Evolutionary conservation across 2,888 invertebrate genomes (phyloP).

Genomic region (Neoaliturus tenellus): DNA sequence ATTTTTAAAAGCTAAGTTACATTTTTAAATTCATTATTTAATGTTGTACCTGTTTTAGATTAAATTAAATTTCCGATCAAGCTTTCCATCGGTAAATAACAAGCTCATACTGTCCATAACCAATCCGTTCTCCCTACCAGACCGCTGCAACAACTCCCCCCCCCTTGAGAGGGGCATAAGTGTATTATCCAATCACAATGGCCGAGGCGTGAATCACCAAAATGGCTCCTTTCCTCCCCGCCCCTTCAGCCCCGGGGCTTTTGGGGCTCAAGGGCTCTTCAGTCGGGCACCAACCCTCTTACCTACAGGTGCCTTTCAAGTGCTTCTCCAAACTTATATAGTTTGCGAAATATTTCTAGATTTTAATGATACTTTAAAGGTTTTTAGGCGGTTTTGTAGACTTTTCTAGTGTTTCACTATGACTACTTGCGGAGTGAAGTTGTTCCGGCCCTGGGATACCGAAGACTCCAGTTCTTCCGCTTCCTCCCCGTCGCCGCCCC

Average conservation of each 20-base stretch:
- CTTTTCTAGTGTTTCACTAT: conserved; percentile 1
- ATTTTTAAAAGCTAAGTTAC: no score
- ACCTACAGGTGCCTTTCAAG: conserved; percentile 54
- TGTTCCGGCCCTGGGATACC: conserved; percentile 64
- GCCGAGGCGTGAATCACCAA: conserved; percentile 53
- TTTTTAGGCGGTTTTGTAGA: background rate
- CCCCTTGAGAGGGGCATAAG: background rate
- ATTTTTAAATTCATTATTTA: no score
- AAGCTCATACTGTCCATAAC: no score
- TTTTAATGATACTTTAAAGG: background rate
- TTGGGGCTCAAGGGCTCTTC: no score
- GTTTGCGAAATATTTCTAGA: background rate
- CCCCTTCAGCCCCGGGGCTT: conserved; percentile 30
- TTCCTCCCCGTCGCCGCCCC: conserved; percentile 52
- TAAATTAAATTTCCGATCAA: no score
- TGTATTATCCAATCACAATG: conserved; percentile 15
- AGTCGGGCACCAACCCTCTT: conserved; percentile 41
- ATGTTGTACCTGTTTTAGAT: no score
- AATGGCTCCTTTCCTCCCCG: conserved; percentile 46
- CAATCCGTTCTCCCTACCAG: no score
- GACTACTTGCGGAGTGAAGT: conserved; percentile 55
- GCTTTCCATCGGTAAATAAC: no score
- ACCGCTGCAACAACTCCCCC: background rate
- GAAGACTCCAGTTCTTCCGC: conserved; percentile 38
- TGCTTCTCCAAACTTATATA: conserved; percentile 27